These are phyloP conservation scores for Megalurothrips usitatus DNA, from an alignment of 2,888 invertebrate species.

Conservation along the genomic window DNA sequence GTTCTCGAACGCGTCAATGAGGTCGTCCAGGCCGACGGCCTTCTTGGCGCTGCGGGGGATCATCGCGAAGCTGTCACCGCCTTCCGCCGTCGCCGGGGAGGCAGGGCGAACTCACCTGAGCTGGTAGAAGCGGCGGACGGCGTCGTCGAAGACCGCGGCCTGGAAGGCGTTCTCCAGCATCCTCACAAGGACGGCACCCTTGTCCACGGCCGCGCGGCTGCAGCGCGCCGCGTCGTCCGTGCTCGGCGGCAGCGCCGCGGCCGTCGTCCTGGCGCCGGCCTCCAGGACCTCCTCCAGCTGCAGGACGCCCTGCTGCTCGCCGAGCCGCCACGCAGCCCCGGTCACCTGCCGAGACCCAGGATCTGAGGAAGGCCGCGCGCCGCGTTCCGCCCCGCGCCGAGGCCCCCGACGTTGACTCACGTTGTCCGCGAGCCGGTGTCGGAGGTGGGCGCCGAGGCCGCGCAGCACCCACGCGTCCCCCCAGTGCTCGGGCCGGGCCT, in stretches of 20 bases:
- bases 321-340: neutral
- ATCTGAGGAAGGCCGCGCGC: neutral
- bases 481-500: neutral
- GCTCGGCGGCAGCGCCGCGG: neutral
- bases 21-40: neutral
- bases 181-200: neutral
- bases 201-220: neutral
- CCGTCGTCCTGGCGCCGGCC: neutral
- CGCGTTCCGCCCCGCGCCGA: neutral
- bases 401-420: neutral
- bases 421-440: conserved; percentile 9
- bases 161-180: neutral
- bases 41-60: neutral
- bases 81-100: neutral
- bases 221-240: neutral
- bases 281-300: conserved; percentile 8
- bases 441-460: neutral
- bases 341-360: neutral
- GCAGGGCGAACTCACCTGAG: neutral
- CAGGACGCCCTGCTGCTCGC: neutral
- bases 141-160: neutral
- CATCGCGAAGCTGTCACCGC: neutral
- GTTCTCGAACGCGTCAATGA: neutral
- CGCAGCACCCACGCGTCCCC: neutral
- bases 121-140: neutral